Conservation (phyloP, 2,113 vertebrate genomes). For the Saguinus midas region DNA sequence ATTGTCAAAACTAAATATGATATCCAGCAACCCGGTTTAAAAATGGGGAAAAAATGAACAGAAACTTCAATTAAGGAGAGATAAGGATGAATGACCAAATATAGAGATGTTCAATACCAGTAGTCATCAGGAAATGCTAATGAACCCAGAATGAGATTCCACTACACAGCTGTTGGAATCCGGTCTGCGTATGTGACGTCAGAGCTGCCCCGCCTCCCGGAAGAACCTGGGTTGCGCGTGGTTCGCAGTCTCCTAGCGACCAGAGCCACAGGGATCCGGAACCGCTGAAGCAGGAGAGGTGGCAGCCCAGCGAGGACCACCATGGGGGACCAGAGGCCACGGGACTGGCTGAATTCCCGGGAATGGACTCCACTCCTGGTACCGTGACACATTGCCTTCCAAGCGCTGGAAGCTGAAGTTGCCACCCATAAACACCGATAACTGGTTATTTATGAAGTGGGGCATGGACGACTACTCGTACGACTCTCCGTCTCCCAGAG, state of each 20-base stretch:
- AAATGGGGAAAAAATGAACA: neutral
- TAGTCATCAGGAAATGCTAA: neutral
- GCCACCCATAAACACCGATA: slow-evolving; percentile 65
- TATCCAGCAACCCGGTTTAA: neutral
- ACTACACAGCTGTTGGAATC: neutral
- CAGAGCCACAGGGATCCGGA: neutral
- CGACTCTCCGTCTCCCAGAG: slow-evolving; percentile 48
- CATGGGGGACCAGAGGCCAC: neutral
- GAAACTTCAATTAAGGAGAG: neutral
- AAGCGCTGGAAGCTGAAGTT: slow-evolving; percentile 74
- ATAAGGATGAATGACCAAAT: neutral
- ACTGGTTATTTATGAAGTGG: slow-evolving; percentile 76
- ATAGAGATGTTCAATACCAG: neutral
- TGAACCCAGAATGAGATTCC: neutral
- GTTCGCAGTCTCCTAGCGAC: slow-evolving; percentile 53
- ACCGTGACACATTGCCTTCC: slow-evolving; percentile 76
- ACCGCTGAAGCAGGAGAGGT: fast-evolving
- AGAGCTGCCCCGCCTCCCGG: neutral
- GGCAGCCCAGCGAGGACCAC: neutral
- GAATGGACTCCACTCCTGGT: slow-evolving; percentile 57
- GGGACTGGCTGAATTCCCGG: neutral
- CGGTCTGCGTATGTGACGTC: too few relatives aligned
- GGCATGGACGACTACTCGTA: slow-evolving; percentile 79
- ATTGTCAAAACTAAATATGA: neutral
- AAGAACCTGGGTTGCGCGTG: neutral